Conservation (phyloP, 2,888 invertebrate genomes). For the Sinelater perroti region DNA sequence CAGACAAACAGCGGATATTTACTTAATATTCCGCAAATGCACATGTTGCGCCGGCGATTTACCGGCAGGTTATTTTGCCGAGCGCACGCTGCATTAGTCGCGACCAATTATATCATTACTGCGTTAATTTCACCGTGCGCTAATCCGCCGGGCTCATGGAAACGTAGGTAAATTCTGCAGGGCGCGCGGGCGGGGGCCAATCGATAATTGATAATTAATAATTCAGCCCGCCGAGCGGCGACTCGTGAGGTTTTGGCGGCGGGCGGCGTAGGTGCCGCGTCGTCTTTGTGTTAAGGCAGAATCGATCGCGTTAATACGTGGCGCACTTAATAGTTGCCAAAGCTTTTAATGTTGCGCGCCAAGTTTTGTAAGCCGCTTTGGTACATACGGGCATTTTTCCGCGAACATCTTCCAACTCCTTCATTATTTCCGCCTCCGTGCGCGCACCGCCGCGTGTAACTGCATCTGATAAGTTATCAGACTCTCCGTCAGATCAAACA, state of each 20-base stretch:
- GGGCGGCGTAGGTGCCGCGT: not conserved
- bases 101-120: constrained; percentile 53
- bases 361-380: constrained; percentile 1
- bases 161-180: constrained; percentile 41
- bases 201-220: constrained; percentile 36
- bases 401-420: too few relatives aligned
- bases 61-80: constrained; percentile 30
- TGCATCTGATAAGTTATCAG: too few relatives aligned
- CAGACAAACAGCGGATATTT: constrained; percentile 2
- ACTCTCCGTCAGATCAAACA: too few relatives aligned
- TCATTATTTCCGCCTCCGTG: too few relatives aligned
- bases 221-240: constrained; percentile 23
- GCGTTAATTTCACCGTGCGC: constrained; percentile 51
- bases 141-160: constrained; percentile 51
- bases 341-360: not conserved
- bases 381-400: too few relatives aligned
- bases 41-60: constrained; percentile 26
- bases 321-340: constrained; percentile 1
- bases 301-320: not conserved
- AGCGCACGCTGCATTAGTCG: constrained; percentile 38
- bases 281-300: not conserved
- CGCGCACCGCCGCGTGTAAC: too few relatives aligned
- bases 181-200: too few relatives aligned
- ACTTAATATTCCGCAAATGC: constrained; percentile 11
- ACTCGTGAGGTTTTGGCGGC: constrained; percentile 3